These are phyloP conservation scores for Endomychus coccineus DNA, from an alignment of 2,888 invertebrate genomes.

Conservation along the genomic window DNA sequence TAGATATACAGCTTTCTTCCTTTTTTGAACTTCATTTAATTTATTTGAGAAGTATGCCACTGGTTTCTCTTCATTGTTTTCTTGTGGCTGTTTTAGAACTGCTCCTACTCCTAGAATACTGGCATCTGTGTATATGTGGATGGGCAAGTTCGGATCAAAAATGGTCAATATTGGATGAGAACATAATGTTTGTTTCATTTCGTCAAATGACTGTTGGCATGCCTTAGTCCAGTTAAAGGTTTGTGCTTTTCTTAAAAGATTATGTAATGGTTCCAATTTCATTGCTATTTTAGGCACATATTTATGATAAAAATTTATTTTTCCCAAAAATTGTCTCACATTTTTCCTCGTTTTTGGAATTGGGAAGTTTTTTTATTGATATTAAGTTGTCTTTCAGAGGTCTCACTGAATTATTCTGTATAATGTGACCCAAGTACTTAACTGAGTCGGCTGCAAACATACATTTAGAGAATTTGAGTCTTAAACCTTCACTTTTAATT, in stretches of 20 bases:
- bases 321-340: slow-evolving; percentile 16
- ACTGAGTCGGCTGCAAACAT: slow-evolving; percentile 13
- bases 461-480: slow-evolving; percentile 16
- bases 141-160: slow-evolving; percentile 19
- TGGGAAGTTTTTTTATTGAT: slow-evolving; percentile 14
- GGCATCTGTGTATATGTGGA: slow-evolving; percentile 25
- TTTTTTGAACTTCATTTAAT: slow-evolving; percentile 17
- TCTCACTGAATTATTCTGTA: slow-evolving; percentile 12
- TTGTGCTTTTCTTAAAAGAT: slow-evolving; percentile 19
- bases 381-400: slow-evolving; percentile 17
- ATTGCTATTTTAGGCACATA: slow-evolving; percentile 17
- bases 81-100: slow-evolving; percentile 20
- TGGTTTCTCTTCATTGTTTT: slow-evolving; percentile 13
- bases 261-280: slow-evolving; percentile 20
- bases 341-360: slow-evolving; percentile 16
- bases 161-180: no score
- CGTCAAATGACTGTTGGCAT: slow-evolving; percentile 17
- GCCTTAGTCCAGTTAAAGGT: slow-evolving; percentile 21
- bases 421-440: slow-evolving; percentile 16
- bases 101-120: slow-evolving; percentile 24
- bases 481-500: slow-evolving; percentile 14
- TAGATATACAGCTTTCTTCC: slow-evolving; percentile 17
- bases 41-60: slow-evolving; percentile 18
- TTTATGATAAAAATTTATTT: slow-evolving; percentile 16
- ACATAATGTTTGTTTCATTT: slow-evolving; percentile 17